Percentiles rank a stretch among this genome's conserved stretches.
Conservation (phyloP, 2,113 vertebrate species). For the Orycteropus afer region DNA sequence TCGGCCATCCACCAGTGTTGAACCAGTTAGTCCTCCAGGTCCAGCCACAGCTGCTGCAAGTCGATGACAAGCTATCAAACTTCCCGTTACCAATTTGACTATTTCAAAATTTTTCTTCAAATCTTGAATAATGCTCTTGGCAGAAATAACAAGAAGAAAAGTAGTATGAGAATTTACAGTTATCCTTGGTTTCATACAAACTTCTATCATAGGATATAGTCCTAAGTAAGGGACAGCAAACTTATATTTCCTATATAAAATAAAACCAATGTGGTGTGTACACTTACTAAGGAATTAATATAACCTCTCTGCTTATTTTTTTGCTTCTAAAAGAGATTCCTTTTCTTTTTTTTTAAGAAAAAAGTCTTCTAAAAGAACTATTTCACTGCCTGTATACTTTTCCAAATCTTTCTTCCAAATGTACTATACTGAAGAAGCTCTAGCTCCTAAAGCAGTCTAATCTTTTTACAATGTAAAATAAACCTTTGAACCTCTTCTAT, state of each 20-base stretch:
- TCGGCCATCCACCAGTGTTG: conserved; percentile 94
- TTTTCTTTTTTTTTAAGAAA: background rate
- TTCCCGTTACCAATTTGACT: conserved; percentile 97
- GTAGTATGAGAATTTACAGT: conserved; percentile 7
- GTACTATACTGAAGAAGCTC: background rate
- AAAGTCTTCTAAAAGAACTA: background rate
- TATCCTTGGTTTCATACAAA: background rate
- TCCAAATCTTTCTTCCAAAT: background rate
- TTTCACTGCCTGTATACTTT: background rate
- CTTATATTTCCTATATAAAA: background rate
- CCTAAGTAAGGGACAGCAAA: background rate
- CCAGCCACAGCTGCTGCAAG: conserved; percentile 93
- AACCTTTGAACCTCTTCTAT: background rate
- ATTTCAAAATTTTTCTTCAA: conserved; percentile 99
- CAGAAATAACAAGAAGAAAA: conserved; percentile 53
- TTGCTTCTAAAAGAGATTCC: background rate
- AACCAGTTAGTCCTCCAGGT: conserved; percentile 91
- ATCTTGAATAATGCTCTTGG: conserved; percentile 98
- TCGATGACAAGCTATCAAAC: conserved; percentile 96
- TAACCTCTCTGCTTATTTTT: background rate
- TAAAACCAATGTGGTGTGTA: background rate
- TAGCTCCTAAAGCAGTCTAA: background rate
- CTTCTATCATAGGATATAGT: background rate
- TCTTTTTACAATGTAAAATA: background rate
- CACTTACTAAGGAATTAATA: conserved; percentile 1